A percentile compares a stretch with the other conserved stretches of the same genome.
Evolutionary conservation across 2,888 invertebrate genomes (phyloP).

Genomic region (Scaeva pyrastri): DNA sequence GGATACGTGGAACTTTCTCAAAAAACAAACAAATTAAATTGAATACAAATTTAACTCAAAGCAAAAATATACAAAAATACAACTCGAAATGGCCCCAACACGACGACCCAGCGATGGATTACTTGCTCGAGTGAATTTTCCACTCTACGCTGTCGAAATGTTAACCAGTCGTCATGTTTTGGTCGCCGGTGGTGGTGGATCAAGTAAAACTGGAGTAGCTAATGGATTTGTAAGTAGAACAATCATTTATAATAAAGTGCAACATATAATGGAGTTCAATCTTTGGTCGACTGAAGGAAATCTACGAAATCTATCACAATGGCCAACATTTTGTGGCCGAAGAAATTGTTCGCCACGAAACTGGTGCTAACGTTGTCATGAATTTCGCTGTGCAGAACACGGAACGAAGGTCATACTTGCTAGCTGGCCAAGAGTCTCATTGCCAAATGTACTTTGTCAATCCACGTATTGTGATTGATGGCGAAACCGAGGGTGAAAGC

Average conservation of each 20-base stretch:
- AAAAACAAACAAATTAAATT: slow-evolving; percentile 62
- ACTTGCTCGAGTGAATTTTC: slow-evolving; percentile 95
- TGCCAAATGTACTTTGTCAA: slow-evolving; percentile 93
- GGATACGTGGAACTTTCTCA: slow-evolving; percentile 79
- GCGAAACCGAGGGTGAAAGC: slow-evolving; percentile 77
- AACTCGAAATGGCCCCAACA: slow-evolving; percentile 85
- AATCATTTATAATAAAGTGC: not conserved
- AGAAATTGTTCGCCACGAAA: slow-evolving; percentile 95
- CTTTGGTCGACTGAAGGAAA: slow-evolving; percentile 88
- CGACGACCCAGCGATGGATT: slow-evolving; percentile 88
- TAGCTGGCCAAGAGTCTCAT: slow-evolving; percentile 96
- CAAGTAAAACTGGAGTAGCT: slow-evolving; percentile 97
- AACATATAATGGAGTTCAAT: not conserved
- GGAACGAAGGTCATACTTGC: slow-evolving; percentile 90
- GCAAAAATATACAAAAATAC: slow-evolving; percentile 37
- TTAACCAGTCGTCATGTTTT: slow-evolving; percentile 96
- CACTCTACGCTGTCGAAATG: slow-evolving; percentile 95
- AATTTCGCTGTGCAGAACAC: slow-evolving; percentile 91
- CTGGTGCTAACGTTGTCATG: slow-evolving; percentile 95
- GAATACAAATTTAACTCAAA: slow-evolving; percentile 12
- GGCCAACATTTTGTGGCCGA: slow-evolving; percentile 93
- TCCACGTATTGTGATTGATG: slow-evolving; percentile 85
- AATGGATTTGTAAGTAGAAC: slow-evolving; percentile 95
- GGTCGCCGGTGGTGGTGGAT: slow-evolving; percentile 98
- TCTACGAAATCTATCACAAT: slow-evolving; percentile 95